Evolutionary conservation across 2,113 vertebrate genomes (phyloP).

Genomic region (Aramus guarauna): DNA sequence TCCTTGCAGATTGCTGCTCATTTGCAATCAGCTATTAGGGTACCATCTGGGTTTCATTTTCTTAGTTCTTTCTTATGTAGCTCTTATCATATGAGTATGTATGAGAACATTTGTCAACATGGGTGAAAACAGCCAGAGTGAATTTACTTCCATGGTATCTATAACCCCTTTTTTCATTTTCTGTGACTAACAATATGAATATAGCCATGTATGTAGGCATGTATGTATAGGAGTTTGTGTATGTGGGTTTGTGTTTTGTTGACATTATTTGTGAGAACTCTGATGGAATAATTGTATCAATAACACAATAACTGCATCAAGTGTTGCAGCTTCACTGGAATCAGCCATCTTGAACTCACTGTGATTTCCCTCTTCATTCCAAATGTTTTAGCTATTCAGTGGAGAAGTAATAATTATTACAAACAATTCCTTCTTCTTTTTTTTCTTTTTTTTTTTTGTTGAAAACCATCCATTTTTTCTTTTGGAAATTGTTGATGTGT

Average conservation of each 20-base stretch:
- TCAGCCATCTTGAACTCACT: background rate
- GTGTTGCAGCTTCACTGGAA: background rate
- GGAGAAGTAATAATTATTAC: background rate
- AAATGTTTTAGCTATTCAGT: background rate
- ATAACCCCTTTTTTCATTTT: background rate
- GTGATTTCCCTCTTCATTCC: background rate
- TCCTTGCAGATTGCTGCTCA: background rate
- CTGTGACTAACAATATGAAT: background rate
- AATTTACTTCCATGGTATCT: background rate
- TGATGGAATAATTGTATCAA: background rate
- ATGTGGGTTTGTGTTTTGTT: background rate
- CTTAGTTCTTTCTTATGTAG: background rate
- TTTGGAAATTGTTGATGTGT: background rate
- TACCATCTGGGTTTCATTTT: background rate
- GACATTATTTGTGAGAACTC: background rate
- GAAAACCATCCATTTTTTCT: background rate
- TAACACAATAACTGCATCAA: background rate
- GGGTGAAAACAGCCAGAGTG: background rate
- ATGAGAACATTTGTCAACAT: fast-evolving
- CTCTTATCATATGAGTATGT: background rate
- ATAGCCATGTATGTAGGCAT: background rate
- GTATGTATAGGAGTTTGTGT: background rate
- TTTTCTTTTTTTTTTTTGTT: background rate
- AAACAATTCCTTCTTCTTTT: background rate
- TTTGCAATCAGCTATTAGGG: background rate